A percentile compares a stretch with the other conserved stretches of the same genome.
These are phyloP conservation scores for Antrozous pallidus DNA, from an alignment of 2,797 vertebrate species.

Conservation along the genomic window DNA sequence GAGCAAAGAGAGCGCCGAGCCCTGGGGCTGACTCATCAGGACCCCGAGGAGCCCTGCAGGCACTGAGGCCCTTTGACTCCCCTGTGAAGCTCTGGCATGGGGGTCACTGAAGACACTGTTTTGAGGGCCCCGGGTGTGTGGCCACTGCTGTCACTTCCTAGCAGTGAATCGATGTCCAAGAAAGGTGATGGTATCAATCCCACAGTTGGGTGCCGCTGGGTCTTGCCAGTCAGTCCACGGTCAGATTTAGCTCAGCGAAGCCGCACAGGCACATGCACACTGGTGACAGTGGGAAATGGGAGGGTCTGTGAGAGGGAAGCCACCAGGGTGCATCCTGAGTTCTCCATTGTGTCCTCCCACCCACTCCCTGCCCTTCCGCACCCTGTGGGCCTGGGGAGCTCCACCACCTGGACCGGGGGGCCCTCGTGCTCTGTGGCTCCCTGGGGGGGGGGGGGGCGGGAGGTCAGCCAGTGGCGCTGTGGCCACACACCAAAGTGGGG, in stretches of 20 bases:
- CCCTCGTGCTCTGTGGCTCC: background rate
- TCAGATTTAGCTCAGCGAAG: background rate
- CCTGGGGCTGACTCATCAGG: rapidly evolving
- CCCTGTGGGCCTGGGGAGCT: too few relatives aligned
- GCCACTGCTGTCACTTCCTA: background rate
- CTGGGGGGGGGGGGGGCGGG: too few relatives aligned
- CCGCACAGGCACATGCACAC: rapidly evolving
- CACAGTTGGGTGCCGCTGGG: background rate
- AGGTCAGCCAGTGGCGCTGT: rapidly evolving
- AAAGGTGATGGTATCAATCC: background rate
- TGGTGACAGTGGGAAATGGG: background rate
- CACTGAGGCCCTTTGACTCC: background rate
- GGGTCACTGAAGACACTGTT: background rate
- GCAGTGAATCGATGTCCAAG: background rate
- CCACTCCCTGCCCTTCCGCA: too few relatives aligned
- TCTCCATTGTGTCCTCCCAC: background rate
- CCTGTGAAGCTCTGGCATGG: background rate
- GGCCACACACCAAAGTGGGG: background rate
- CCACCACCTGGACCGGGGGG: background rate
- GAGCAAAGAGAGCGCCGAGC: background rate
- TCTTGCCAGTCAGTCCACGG: background rate
- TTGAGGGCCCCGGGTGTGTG: rapidly evolving
- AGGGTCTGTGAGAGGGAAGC: too few relatives aligned
- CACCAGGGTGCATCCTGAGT: background rate
- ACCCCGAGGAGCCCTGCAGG: background rate